Conservation (phyloP, 1,140 invertebrate genomes). For the Drosophila leontia region DNA sequence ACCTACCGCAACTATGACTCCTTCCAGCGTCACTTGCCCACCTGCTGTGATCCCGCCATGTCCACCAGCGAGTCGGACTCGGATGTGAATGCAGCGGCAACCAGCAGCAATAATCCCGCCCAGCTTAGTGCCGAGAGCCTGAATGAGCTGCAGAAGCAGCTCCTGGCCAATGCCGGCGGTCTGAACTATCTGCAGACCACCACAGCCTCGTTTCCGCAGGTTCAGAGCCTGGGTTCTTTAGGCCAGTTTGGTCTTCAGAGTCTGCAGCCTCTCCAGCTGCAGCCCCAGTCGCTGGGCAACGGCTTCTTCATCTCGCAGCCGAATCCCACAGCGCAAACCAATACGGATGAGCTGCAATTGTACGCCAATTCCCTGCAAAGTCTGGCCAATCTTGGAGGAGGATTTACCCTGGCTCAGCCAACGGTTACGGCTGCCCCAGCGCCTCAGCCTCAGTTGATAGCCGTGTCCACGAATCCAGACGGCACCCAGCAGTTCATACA, state of each 20-base stretch:
- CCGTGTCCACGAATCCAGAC: slow-evolving; percentile 76
- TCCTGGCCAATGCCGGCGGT: slow-evolving; percentile 54
- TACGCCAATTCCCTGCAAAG: slow-evolving; percentile 75
- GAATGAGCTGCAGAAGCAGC: slow-evolving; percentile 69
- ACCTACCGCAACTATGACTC: slow-evolving; percentile 95
- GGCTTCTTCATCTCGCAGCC: slow-evolving; percentile 77
- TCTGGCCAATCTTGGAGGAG: slow-evolving; percentile 74
- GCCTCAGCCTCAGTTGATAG: slow-evolving; percentile 70
- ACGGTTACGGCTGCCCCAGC: slow-evolving; percentile 47
- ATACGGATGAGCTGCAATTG: slow-evolving; percentile 67
- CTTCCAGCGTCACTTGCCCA: slow-evolving; percentile 91
- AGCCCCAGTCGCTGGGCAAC: slow-evolving; percentile 72
- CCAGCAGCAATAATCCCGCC: neutral
- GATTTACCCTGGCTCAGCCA: slow-evolving; percentile 67
- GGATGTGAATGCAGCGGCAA: slow-evolving; percentile 68
- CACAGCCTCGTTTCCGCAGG: slow-evolving; percentile 60
- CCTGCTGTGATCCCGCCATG: slow-evolving; percentile 89
- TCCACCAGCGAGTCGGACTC: slow-evolving; percentile 92
- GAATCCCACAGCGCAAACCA: slow-evolving; percentile 33
- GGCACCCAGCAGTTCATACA: slow-evolving; percentile 81
- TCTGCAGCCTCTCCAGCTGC: slow-evolving; percentile 70
- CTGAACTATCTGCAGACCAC: slow-evolving; percentile 69
- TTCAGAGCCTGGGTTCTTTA: slow-evolving; percentile 76
- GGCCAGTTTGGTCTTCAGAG: slow-evolving; percentile 70
- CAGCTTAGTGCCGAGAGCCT: slow-evolving; percentile 61